Evolutionary conservation across 2,888 invertebrate species (phyloP).

Genomic region (Petrolisthes manimaculis): DNA sequence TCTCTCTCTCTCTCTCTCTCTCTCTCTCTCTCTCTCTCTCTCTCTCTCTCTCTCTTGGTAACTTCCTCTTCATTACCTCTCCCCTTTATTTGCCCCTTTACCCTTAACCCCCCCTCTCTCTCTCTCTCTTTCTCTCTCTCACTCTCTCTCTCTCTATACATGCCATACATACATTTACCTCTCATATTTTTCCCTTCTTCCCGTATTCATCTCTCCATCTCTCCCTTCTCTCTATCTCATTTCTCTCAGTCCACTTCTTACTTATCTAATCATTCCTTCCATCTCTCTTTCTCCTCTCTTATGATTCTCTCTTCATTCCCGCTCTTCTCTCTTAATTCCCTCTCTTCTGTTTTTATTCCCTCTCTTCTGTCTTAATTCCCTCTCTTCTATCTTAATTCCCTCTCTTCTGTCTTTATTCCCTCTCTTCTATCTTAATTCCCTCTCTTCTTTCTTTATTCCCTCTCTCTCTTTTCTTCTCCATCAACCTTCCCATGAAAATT

Average conservation of each 20-base stretch:
- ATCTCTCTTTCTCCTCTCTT: not conserved
- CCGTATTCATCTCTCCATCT: not conserved
- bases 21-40: too few species aligned
- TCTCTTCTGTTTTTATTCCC: too few species aligned
- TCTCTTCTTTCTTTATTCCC: not conserved
- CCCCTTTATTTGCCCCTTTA: too few species aligned
- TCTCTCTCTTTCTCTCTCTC: constrained; percentile 20
- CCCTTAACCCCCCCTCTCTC: constrained; percentile 1
- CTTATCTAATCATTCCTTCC: not conserved
- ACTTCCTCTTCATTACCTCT: too few species aligned
- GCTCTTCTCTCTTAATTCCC: not conserved
- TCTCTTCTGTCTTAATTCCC: not conserved
- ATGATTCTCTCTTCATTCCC: not conserved
- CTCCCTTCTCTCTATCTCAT: not conserved
- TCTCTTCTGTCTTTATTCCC: not conserved
- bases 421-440: not conserved
- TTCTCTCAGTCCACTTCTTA: not conserved
- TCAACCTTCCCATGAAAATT: not conserved
- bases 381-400: not conserved
- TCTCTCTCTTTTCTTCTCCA: too few species aligned
- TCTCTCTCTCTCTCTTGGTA: not conserved
- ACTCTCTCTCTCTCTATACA: constrained; percentile 5
- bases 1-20: not conserved
- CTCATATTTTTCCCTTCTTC: not conserved
- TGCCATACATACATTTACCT: not conserved